Evolutionary conservation across 2,888 invertebrate species (phyloP), one percentile per base, ranked within the genome.

Genomic region (Campoplex nolae): DNA sequence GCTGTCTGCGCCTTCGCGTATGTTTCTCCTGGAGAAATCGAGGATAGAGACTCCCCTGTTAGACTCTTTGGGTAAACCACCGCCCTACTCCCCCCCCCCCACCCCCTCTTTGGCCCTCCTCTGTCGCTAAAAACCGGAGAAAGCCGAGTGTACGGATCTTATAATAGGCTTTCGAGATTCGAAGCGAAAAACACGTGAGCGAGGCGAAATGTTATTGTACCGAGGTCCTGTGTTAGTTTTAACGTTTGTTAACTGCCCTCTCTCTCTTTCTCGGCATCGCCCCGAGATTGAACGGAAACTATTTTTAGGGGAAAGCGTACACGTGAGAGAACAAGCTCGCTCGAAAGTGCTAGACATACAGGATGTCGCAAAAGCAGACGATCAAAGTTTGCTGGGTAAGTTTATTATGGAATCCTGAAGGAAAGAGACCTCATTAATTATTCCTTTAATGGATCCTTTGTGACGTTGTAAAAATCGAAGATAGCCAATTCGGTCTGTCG

Each of bases 161-260:
- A 93, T 92, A 92, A 92, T 92, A 92, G 93, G 91, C 91, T 90
- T 76, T 73, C 76, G 76, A 79, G 82, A 84, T 88, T 89, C 65
- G 35, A 54, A 58, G 82, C 32, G 84, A 79, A 87, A 78, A 48
- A 90, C 92, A 93, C 92, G 94, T 95, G 95, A 79, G 93, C 93
- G 93, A 91, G 91, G 93, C 94, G 91, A 93, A 94, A 94, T 94
- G 93, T 93, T 94, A 94, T 93, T 93, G 93, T 93, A 93, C 92
- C 62, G 91, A 93, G 92, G 91, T 81, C 84, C 90, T 88, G 91
- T 92, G 93, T 93, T 93, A 92, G 93, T 92, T 93, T 92, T 92
- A 93, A 90, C 92, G 93, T 93, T 93, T 93, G 94, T 93, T 93
- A 93, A 93, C 93, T 91, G 92, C 65, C 51, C 48, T 58, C 23